Percentiles rank a stretch among this genome's conserved stretches.
phyloP scores from a whole-genome alignment of 2,888 invertebrate genomes.

The Seladonia tumulorum region DNA sequence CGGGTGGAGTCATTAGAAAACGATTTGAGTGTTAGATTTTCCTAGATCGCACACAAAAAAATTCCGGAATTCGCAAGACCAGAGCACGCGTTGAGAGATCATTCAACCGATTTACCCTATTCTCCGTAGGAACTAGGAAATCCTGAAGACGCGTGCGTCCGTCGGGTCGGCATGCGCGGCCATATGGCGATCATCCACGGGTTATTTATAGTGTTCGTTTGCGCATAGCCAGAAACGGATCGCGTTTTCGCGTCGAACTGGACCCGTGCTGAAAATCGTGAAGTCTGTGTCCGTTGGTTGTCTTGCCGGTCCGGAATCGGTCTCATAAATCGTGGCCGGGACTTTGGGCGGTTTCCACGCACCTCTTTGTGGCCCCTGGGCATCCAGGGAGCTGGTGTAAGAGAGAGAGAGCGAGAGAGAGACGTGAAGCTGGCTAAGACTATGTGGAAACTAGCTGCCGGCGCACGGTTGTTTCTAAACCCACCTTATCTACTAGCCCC shows the following conservation, averaged over 20 bases:
- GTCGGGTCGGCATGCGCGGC: constrained; percentile 60
- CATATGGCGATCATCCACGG: constrained; percentile 75
- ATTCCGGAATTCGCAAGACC: neutral
- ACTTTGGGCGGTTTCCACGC: constrained; percentile 65
- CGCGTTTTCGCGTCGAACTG: constrained; percentile 60
- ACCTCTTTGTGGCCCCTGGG: constrained; percentile 63
- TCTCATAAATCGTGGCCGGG: constrained; percentile 74
- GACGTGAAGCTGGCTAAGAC: constrained; percentile 30
- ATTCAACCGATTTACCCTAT: neutral
- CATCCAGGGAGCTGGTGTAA: constrained; percentile 32
- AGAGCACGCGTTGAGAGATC: neutral
- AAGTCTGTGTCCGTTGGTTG: constrained; percentile 48
- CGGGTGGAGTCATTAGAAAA: neutral
- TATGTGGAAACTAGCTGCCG: constrained; percentile 70
- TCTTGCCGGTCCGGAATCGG: constrained; percentile 59
- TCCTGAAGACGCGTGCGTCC: constrained; percentile 47
- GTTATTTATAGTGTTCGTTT: constrained; percentile 70
- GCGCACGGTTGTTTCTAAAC: constrained; percentile 78
- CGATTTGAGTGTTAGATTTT: neutral
- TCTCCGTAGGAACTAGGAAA: constrained; percentile 42
- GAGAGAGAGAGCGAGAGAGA: constrained; percentile 13
- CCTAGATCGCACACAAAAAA: neutral
- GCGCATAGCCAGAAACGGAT: constrained; percentile 40
- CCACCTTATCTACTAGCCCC: constrained; percentile 81
- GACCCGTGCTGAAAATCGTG: constrained; percentile 66